Conservation (phyloP, 2,797 vertebrate species). For the Decapterus maruadsi region DNA sequence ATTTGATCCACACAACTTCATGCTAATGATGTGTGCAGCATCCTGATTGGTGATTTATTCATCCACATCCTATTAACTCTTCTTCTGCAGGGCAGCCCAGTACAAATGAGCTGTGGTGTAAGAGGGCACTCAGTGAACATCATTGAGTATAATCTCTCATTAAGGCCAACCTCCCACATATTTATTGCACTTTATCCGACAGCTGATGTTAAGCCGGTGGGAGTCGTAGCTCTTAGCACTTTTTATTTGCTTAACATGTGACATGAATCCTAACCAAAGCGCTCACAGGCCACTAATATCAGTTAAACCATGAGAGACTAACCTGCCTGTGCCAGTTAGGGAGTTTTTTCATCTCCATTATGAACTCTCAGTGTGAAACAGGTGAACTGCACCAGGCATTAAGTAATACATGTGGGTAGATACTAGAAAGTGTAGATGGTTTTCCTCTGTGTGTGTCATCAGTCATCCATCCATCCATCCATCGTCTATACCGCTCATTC, state of each 20-base stretch:
- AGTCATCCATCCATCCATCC: too few species aligned
- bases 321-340: not conserved
- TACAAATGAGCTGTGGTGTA: constrained; percentile 46
- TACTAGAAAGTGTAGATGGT: not conserved
- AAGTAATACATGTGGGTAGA: not conserved
- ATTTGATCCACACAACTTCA: constrained; percentile 5
- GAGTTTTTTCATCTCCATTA: too few species aligned
- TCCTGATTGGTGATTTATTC: constrained; percentile 43
- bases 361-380: not conserved
- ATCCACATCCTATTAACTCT: constrained; percentile 52
- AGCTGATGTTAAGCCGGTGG: constrained; percentile 22
- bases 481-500: too few species aligned
- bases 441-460: too few species aligned
- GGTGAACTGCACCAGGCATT: too few species aligned
- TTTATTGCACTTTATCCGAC: constrained; percentile 14
- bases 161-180: constrained; percentile 16
- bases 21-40: constrained; percentile 41
- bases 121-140: constrained; percentile 43
- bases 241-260: constrained; percentile 25
- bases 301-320: not conserved
- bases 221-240: constrained; percentile 4
- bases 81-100: constrained; percentile 51
- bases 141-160: constrained; percentile 43
- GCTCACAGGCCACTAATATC: not conserved
- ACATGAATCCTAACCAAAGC: constrained; percentile 1